Evolutionary conservation across 1,140 invertebrate genomes (phyloP), one percentile per base, ranked within the genome.

Genomic region (Papilio dardanus): DNA sequence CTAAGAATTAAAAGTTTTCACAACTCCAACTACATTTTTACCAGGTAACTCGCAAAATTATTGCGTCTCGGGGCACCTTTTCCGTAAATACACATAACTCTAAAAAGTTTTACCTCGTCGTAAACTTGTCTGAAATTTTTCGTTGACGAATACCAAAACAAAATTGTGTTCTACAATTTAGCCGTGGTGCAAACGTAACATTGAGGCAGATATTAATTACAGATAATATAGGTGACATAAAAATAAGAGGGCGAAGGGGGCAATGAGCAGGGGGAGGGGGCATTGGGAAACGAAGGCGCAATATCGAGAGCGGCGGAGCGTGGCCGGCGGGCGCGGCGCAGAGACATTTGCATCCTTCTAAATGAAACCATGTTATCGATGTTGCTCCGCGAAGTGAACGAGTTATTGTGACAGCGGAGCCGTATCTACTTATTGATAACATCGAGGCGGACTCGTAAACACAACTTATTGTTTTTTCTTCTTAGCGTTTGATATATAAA

Each of bases 1-100:
- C 84, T 77, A 86, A 82, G 82, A 89, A 88, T 88, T 77, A 88
- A 88, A 88, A 88, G 82, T 91, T 92, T 92, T 91, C 88, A 88
- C 81, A 86, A 89, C 82, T 86, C 75, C 71, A 81, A 79, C 77
- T 66, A 84, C 77, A 79, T 85, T 88, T 84, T 83, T 82, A 80
- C 74, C 67, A 78, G 79, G 76, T 86, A 87, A 92, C 82, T 86
- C 81, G 78, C 83, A 84, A 86, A 90, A 86, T 90, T 89, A 91
- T 89, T 88, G 81, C 83, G 77, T 86, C 86, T 79, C 80, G 79
- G 79, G 82, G 78, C 33, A 68, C 67, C 67, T 40, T 40, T 67
- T 67, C 65, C 65, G 65, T 67, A 67, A 67, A 67, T 67, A 67
- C 19, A 67, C 65, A 67, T 33, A 67, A 67, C 33, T 67, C 33